Evolutionary conservation across 2,113 vertebrate genomes (phyloP), one percentile per base, ranked within the genome.

Genomic region (Ictalurus furcatus): DNA sequence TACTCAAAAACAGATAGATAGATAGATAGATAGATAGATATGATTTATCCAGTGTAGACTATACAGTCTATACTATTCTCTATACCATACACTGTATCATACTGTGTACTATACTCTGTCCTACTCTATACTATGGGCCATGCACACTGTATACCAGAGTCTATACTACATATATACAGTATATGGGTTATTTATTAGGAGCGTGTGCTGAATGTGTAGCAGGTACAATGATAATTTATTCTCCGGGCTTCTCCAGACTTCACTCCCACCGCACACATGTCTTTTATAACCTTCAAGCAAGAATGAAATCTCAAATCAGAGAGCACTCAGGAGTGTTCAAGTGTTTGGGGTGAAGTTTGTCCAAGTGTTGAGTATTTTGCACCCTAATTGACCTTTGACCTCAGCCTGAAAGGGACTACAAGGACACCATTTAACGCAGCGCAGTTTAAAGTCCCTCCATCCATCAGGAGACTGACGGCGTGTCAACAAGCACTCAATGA

Each of bases 371-470:
- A 86, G 85, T 19, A 67, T 61, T 73, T 59, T 44, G 30, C 81
- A 52, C 34, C 44, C 76, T 65, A 71, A 82, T 73, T 90, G 89
- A 89, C 79, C 85, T 83, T 52, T 84, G 37, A 86, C 90, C 69
- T 89, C 76, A 69, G 83, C 56, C 76, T 86, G 83, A 79, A 21
- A 89, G 81, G 2, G 74, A 74, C 40, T 56, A 82, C 86, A 90
- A 78, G 80, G 58, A 81, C 67, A 44, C 69, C 58, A 59, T 88
- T 79, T 88, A 80, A 78, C 76, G 81, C 67, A n/a, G 54, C 34
- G 13, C 25, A 89, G 61, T 83, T 86, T 86, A 79, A 85, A 79
- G 56, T 78, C 73, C 85, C n/a, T 17, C n/a, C 78, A 54, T 88
- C 52, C 44, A 48, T 90, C n/a, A 28, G 61, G 37, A 37, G 54